These are phyloP conservation scores for Leuciscus idus DNA, from an alignment of 2,113 vertebrate genomes.

Conservation along the genomic window DNA sequence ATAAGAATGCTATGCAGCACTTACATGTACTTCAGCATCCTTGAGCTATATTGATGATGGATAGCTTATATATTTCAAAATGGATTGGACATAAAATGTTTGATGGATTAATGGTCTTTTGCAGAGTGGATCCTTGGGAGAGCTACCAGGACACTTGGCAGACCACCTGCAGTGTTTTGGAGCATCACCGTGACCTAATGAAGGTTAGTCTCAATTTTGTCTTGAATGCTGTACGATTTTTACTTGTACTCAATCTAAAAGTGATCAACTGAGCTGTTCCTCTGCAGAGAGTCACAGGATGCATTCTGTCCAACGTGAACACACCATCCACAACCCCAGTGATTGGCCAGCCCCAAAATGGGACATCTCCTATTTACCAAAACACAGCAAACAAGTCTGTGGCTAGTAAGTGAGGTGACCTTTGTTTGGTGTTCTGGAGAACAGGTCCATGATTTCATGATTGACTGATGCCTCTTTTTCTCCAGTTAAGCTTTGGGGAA, in stretches of 20 bases:
- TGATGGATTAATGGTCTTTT: not conserved
- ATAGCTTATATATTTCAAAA: not conserved
- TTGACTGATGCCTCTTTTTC: not conserved
- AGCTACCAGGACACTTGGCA: slow-evolving; percentile 99
- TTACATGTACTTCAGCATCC: not conserved
- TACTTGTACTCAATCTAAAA: not conserved
- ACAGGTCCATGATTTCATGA: not conserved
- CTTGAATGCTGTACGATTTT: not conserved
- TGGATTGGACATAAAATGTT: not conserved
- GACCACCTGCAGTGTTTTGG: slow-evolving; percentile 95
- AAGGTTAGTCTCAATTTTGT: slow-evolving; percentile 77
- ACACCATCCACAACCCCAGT: slow-evolving; percentile 93
- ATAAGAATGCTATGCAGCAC: not conserved
- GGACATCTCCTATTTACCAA: slow-evolving; percentile 88
- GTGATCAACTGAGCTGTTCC: slow-evolving; percentile 8
- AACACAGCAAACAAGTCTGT: slow-evolving; percentile 87
- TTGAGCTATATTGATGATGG: not conserved
- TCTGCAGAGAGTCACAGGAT: slow-evolving; percentile 93
- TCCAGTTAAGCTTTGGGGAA: slow-evolving; percentile 91
- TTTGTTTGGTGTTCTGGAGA: not conserved
- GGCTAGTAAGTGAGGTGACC: slow-evolving; percentile 75
- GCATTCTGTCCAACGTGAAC: slow-evolving; percentile 97
- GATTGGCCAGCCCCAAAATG: slow-evolving; percentile 92
- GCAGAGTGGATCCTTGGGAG: slow-evolving; percentile 97
- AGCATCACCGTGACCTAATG: slow-evolving; percentile 97